Conservation (phyloP, 2,113 vertebrate species). For the Myiopsitta monachus region DNA sequence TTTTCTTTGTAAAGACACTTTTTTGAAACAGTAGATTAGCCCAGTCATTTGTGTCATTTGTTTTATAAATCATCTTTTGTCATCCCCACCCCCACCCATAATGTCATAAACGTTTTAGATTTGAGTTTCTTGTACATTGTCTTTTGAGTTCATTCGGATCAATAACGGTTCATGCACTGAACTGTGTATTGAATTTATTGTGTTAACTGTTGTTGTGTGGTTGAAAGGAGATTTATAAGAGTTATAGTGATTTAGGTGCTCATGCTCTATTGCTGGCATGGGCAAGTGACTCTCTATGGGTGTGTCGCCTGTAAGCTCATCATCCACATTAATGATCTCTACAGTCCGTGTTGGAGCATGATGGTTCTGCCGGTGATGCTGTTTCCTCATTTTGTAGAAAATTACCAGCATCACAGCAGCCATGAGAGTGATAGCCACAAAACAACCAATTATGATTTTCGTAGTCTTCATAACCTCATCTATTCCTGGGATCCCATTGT, state of each 20-base stretch:
- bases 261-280: constrained; percentile 95
- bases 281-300: constrained; percentile 95
- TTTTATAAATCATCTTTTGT: constrained; percentile 85
- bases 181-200: constrained; percentile 99
- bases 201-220: constrained; percentile 91
- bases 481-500: constrained; percentile 88
- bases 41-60: constrained; percentile 91
- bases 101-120: constrained; percentile 85
- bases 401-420: constrained; percentile 99
- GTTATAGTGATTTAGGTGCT: constrained; percentile 99
- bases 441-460: constrained; percentile 99
- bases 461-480: constrained; percentile 99
- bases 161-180: constrained; percentile 99
- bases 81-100: constrained; percentile 63
- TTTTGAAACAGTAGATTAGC: constrained; percentile 97
- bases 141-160: constrained; percentile 99
- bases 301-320: constrained; percentile 92
- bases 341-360: constrained; percentile 94
- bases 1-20: constrained; percentile 99
- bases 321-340: constrained; percentile 98
- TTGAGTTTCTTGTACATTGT: constrained; percentile 99
- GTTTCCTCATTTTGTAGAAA: constrained; percentile 99
- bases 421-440: constrained; percentile 99
- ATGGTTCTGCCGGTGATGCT: constrained; percentile 97
- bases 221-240: constrained; percentile 97